Evolutionary conservation across 2,797 vertebrate genomes (phyloP).

Genomic region (Odontamblyopus lacepedii): DNA sequence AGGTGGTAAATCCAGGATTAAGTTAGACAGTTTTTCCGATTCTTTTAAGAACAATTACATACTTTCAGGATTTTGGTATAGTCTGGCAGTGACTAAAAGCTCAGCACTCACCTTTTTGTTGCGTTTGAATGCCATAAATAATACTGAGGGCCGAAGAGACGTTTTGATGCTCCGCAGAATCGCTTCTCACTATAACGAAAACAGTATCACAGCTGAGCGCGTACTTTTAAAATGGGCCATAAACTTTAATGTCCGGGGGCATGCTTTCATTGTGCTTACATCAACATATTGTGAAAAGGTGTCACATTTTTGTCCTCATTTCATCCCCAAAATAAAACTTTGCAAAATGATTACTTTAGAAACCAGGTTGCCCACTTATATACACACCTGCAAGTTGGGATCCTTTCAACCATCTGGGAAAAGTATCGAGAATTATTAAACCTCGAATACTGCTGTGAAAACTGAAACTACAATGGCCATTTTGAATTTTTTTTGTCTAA

Average conservation of each 20-base stretch:
- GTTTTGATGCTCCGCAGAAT: constrained; percentile 1
- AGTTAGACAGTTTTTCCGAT: neutral
- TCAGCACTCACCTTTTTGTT: constrained; percentile 25
- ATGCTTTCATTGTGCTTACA: constrained; percentile 17
- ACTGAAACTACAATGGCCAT: neutral
- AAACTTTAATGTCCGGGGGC: constrained; percentile 34
- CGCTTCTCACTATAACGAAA: constrained; percentile 13
- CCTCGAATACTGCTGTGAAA: neutral
- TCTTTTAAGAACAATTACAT: neutral
- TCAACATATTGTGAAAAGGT: constrained; percentile 29
- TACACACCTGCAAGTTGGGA: constrained; percentile 43
- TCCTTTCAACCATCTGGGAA: constrained; percentile 30
- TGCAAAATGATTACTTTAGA: constrained; percentile 46
- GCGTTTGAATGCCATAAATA: constrained; percentile 6
- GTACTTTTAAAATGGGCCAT: constrained; percentile 34
- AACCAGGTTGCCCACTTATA: constrained; percentile 40
- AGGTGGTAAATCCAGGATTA: no score
- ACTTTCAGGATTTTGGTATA: neutral
- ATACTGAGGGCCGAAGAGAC: neutral
- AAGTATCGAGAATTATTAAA: constrained; percentile 31
- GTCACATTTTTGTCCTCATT: constrained; percentile 40
- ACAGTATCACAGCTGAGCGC: constrained; percentile 2
- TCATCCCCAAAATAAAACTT: constrained; percentile 23
- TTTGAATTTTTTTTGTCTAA: constrained; percentile 31
- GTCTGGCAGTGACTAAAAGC: constrained; percentile 49